Base-by-base conservation (phyloP, 2,113 vertebrate genomes). In the Scomber scombrus region DNA sequence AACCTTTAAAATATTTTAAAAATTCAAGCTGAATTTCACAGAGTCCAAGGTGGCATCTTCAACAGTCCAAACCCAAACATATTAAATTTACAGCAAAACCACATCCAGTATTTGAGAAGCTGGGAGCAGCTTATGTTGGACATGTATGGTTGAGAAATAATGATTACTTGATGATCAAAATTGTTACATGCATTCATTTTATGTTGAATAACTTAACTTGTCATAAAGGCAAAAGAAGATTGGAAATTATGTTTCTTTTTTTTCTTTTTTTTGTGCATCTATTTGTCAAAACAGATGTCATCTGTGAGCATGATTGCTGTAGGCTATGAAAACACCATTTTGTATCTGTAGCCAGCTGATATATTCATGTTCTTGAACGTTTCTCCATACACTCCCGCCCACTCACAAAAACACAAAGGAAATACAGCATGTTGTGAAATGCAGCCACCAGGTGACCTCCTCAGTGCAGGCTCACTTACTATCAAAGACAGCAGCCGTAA, bases 361-460 rank as follows among this genome's bases (percentile, higher is more conserved):
- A 45, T n/a, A 50, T 76, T 56, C 3, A 34, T 52, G 21, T 69
- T 15, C 50, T 15, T 50, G 43, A 18, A 2, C 2, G 4, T 31
- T 63, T 23, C 14, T 15, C 11, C 3, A 31, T 46, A 52, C 6
- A 12, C 71, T 62, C 1, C 60, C 8, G 12, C 50, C 29, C 55
- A 81, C 78, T 26, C 34, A 40, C 45, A 71, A 10, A 49, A 31
- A 65, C 12, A 69, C 31, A 51, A 14, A 82, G 47, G 11, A 54
- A 65, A 64, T 13, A 58, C 29, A 57, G 15, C 46, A 21, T 64
- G 52, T 66, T 60, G 5, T 11, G 23, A 78, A 74, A 45, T 5
- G 16, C 21, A 57, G 43, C 19, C 31, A 60, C 29, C 49, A 34
- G 29, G 60, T 52, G 51, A 49, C 52, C 8, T 34, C 63, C 14